Percentiles rank a stretch among this genome's conserved stretches.
Conservation (phyloP, 2,113 vertebrate species). For the Hemiprocne comata region DNA sequence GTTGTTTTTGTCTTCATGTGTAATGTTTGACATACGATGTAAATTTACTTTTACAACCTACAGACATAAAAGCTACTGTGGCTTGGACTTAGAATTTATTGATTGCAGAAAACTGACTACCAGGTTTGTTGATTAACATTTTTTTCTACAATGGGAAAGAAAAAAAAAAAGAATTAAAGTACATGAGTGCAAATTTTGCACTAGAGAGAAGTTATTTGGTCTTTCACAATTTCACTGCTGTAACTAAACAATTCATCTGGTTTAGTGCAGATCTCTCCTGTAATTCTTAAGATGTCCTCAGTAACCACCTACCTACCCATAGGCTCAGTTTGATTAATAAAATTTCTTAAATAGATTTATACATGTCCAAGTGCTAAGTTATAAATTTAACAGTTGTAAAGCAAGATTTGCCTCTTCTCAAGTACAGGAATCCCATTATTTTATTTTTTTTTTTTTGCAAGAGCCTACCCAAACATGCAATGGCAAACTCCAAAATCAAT, state of each 20-base stretch:
- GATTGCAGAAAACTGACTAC: conserved; percentile 55
- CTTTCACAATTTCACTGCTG: neutral
- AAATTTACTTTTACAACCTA: conserved; percentile 70
- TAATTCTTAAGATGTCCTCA: neutral
- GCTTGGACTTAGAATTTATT: conserved; percentile 53
- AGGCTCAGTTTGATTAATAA: neutral
- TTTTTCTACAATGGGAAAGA: neutral
- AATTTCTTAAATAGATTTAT: neutral
- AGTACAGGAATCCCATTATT: neutral
- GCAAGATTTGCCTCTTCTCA: neutral
- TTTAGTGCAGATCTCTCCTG: neutral
- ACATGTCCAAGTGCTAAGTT: neutral
- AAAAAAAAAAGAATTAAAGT: neutral
- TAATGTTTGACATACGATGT: conserved; percentile 73
- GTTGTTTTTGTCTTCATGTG: conserved; percentile 62
- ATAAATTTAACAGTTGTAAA: neutral
- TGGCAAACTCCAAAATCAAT: neutral
- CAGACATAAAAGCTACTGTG: conserved; percentile 68
- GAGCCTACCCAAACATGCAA: neutral
- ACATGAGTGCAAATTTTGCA: neutral
- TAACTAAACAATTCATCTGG: neutral
- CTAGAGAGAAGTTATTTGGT: neutral
- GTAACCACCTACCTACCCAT: neutral
- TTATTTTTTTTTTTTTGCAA: neutral
- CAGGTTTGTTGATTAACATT: conserved; percentile 42